Evolutionary conservation across 2,888 invertebrate species (phyloP).

Genomic region (Brachyptera risi): DNA sequence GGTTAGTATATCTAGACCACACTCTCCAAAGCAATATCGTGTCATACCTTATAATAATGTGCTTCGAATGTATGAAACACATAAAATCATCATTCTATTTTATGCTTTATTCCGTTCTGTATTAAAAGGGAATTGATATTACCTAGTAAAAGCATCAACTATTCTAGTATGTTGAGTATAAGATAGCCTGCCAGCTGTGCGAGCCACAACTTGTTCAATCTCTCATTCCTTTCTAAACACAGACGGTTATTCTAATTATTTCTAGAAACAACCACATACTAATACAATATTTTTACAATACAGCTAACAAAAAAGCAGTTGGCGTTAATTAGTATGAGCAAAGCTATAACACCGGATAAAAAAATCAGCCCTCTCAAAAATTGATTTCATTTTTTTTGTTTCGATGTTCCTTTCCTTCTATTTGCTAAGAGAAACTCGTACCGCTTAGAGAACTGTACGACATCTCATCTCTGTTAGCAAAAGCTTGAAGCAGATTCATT

Average conservation of each 20-base stretch:
- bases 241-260: conserved; percentile 4
- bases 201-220: conserved; percentile 13
- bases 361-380: conserved; percentile 16
- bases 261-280: conserved; percentile 21
- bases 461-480: conserved; percentile 10
- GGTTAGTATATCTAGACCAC: not conserved
- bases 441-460: too few relatives aligned
- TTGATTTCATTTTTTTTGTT: conserved; percentile 6
- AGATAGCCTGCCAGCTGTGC: conserved; percentile 6
- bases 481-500: conserved; percentile 20
- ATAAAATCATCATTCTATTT: not conserved
- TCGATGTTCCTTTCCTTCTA: conserved; percentile 19
- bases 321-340: conserved; percentile 14
- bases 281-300: conserved; percentile 21
- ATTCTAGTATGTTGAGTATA: not conserved
- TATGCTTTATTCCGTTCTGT: conserved; percentile 3
- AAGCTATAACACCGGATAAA: conserved; percentile 18
- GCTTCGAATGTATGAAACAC: not conserved
- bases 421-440: conserved; percentile 13
- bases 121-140: conserved; percentile 10
- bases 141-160: not conserved
- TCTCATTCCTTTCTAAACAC: conserved; percentile 14
- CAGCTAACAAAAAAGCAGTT: conserved; percentile 22
- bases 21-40: conserved; percentile 7
- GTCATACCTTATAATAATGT: conserved; percentile 9